These are phyloP conservation scores for Elegia similella DNA, from an alignment of 2,888 invertebrate genomes.

Conservation along the genomic window DNA sequence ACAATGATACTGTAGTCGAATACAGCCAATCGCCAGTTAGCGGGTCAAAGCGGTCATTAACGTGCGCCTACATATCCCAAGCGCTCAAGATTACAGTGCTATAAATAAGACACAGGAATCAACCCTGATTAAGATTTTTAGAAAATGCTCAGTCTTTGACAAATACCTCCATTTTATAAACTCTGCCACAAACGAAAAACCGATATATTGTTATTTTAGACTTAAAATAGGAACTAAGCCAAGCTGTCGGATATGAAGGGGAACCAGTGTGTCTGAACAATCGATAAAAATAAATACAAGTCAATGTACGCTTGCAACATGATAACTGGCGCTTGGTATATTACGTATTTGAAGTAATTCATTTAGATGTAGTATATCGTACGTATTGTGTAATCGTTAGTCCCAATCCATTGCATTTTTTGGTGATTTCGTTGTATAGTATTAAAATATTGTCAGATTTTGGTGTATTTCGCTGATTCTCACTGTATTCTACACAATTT, in stretches of 20 bases:
- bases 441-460: constrained; percentile 3
- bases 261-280: too few species aligned
- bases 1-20: not conserved
- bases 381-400: constrained; percentile 9
- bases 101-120: too few species aligned
- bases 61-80: not conserved
- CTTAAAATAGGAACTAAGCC: too few species aligned
- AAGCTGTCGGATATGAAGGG: too few species aligned
- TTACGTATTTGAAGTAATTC: constrained; percentile 26
- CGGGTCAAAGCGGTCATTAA: not conserved
- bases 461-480: not conserved
- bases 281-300: not conserved
- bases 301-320: not conserved
- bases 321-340: not conserved
- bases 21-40: not conserved
- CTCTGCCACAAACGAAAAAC: too few species aligned
- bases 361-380: constrained; percentile 33
- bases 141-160: too few species aligned
- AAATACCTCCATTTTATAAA: too few species aligned
- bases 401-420: constrained; percentile 15
- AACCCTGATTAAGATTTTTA: too few species aligned
- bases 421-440: constrained; percentile 27
- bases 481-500: not conserved
- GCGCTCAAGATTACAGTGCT: not conserved
- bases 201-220: too few species aligned